Evolutionary conservation across 2,113 vertebrate species (phyloP), one percentile per base, ranked within the genome.

Genomic region (Tretioscincus oriximinensis): DNA sequence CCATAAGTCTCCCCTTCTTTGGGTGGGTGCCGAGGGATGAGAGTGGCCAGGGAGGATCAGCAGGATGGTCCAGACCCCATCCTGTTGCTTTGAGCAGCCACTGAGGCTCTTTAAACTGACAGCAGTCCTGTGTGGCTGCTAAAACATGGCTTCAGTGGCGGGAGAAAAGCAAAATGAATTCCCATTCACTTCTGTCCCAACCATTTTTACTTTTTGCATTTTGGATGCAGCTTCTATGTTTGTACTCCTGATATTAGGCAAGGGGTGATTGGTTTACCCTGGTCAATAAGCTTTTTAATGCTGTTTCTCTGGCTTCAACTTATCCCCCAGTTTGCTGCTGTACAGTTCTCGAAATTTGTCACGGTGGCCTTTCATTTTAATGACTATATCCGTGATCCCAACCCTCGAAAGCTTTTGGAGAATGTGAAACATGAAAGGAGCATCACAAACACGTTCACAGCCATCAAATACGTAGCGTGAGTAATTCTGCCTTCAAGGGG

Each of bases 311-410:
- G 66, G 22, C 45, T 12, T n/a, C 12, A 49, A 64, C 9, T 66
- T 29, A 85, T 49, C 67, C 69, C 82, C 77, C 81, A 97, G 96
- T 96, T 96, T 91, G 95, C 96, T 31, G 96, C 96, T 8, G 95
- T 95, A 73, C 96, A 97, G 88, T 97, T 97, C 88, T 93, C 95
- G 7, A 0, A 9, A 0, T 0, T 0, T 0, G 1, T 1, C 77
- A 73, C 1, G 0, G 93, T 68, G 1, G 96, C 96, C 66, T 97
- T 97, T 88, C 84, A 87, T 81, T 96, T 97, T 84, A 94, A 78
- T 1, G 87, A 95, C 73, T 95, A 95, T 12, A 4, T 41, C 60
- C 51, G 2, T 0, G 45, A 54, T 2, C 85, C 1, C 1, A 84
- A 95, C 76, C 93, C 91, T 2, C 9, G 6, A 0, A 0, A 1